Evolutionary conservation across 2,888 invertebrate genomes (phyloP), one percentile per base, ranked within the genome.

Genomic region (Torymus texanus): DNA sequence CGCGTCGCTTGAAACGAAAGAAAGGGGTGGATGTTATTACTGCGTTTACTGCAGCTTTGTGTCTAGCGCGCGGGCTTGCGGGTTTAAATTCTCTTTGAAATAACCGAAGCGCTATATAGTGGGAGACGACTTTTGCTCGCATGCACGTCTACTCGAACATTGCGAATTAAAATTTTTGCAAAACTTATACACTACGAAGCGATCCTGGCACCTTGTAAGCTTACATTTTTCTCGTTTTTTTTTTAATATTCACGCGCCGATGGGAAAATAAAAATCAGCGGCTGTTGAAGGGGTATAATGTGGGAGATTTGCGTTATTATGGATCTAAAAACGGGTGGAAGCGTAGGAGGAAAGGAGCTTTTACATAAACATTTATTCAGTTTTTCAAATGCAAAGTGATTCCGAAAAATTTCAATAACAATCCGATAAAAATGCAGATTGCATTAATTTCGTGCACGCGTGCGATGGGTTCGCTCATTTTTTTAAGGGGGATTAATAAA

Each of bases 311-410:
- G 58, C 62, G 58, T 51, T 65, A 77, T 77, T 78, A 72, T 61
- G 72, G 61, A 72, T 66, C 66, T 71, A 72, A 78, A 78, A 66
- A 58, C 8, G 18, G 16, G 2, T 2, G 10, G 11, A 13, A 29
- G 41, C 16, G 41, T 41, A 13, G 53, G 16, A 24, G 2, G 62
- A n/a, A 68, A n/a, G 53, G 50, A 65, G 59, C 61, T 70, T 68
- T 79, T 75, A 58, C 75, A 53, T 71, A 79, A 75, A 79, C 71
- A 75, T 79, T 75, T 75, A 79, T 72, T 67, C 75, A 50, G 55
- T 18, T 67, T 58, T 75, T 75, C 16, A 24, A n/a, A 72, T 79
- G 75, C 75, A 75, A 75, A 71, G 71, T 56, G 56, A 71, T 72
- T 75, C 50, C 21, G 29, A 72, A 72, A 79, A 75, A 72, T 61